Base-by-base conservation (phyloP, 2,797 vertebrate species). In the Pangasius sanitwongsei region DNA sequence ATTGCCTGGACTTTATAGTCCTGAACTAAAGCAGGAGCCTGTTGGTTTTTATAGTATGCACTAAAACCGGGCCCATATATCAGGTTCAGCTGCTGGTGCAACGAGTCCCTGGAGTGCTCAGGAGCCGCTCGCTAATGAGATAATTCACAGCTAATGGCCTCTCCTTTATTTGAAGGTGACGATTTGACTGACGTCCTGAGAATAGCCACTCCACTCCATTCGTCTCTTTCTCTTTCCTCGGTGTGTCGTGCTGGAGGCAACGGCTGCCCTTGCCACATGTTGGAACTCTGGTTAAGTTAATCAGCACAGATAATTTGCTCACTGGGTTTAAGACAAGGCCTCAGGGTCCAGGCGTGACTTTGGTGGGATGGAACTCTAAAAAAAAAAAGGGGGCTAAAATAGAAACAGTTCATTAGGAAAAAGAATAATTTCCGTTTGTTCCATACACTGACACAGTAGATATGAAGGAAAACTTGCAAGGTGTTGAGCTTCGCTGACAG, bases 151-250 rank as follows among this genome's bases (percentile, higher is more conserved):
- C 86, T 90, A 91, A 92, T 89, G 44, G 85, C 89, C 87, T 83
- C 92, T 74, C 89, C 92, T 93, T 94, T 91, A 93, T 92, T 90
- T 92, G 91, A 92, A 94, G 93, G 92, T 94, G 92, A 94, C 89
- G 90, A 89, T 87, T 89, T 92, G 91, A 94, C 92, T 92, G 92
- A 91, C 92, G 91, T 93, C 91, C 89, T 91, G 89, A 88, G 91
- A 90, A 92, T 91, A 89, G 87, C 91, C 90, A 89, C 83, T 90
- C 81, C 89, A 85, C 90, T 87, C 85, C 77, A 69, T 77, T 80
- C 70, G 84, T 89, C 83, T 65, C 77, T 74, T 63, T 92, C 89
- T 89, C 80, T 83, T 87, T 86, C 72, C 59, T 75, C 85, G 48
- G 86, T 74, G 83, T 75, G 31, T 81, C 55, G 18, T 86, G 92